Base-by-base conservation (phyloP, 2,888 invertebrate genomes). In the Tinea semifulvella region DNA sequence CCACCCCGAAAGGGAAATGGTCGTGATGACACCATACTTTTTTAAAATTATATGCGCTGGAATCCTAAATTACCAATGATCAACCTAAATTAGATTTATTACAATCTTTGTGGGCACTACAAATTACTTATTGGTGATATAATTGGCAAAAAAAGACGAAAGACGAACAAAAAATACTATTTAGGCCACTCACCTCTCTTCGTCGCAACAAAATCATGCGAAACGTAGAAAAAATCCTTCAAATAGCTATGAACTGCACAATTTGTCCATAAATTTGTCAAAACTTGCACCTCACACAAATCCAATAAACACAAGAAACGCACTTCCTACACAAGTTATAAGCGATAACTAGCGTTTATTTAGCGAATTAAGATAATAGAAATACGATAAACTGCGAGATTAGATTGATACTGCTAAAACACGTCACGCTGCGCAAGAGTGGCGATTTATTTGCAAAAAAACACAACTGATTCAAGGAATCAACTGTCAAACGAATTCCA, bases 131-230 rank as follows among this genome's bases (percentile, higher is more conserved):
- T 26, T 26, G 26, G 26, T n/a, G n/a, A 26, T 26, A n/a, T 26
- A 26, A 8, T 10, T 10, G 26, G 26, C 26, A 26, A 36, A 49
- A 54, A 54, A 52, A 54, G 47, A 47, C 46, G 44, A 52, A 56
- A 48, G 53, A 46, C n/a, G n/a, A n/a, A 31, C 11, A 31, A 27
- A 31, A 31, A 31, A 7, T 13, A 26, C 28, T 53, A 47, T 31
- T 36, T 42, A 53, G 55, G 52, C 27, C 55, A 56, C 55, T 55
- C 49, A 55, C 55, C 55, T 56, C 51, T 51, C 26, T 14, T 13
- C 14, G 11, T n/a, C 26, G 11, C 10, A 26, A 26, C 10, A 26
- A 3, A 31, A 7, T 27, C 4, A 11, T 27, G 5, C 26, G 11
- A 6, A 31, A 2, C 2, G 11, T 7, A 14, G 2, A n/a, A 31